phyloP scores from a whole-genome alignment of 1,140 invertebrate species.

The Drosophila yakuba region DNA sequence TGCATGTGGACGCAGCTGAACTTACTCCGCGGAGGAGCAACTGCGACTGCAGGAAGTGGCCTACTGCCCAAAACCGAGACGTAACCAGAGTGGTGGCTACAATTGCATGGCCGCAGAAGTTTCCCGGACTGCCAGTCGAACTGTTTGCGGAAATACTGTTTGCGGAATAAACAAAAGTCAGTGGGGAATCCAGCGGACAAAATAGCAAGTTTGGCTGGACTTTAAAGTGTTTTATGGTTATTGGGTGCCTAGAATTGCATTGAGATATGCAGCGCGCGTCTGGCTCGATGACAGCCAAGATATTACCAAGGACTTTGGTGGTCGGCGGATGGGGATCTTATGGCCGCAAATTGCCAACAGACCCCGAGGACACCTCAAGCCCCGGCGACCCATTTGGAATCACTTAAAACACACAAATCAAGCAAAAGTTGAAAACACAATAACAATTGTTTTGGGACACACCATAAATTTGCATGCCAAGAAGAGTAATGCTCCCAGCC shows the following conservation, averaged over 20 bases:
- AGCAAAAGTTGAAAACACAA: slow-evolving; percentile 83
- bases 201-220: slow-evolving; percentile 27
- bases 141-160: slow-evolving; percentile 71
- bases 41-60: slow-evolving; percentile 64
- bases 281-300: slow-evolving; percentile 66
- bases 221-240: slow-evolving; percentile 76
- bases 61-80: slow-evolving; percentile 52
- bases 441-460: slow-evolving; percentile 83
- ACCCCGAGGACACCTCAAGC: slow-evolving; percentile 11
- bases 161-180: slow-evolving; percentile 71
- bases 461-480: slow-evolving; percentile 82
- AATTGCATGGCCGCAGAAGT: slow-evolving; percentile 62
- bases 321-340: neutral
- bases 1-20: slow-evolving; percentile 61
- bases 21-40: slow-evolving; percentile 17
- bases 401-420: slow-evolving; percentile 83
- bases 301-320: slow-evolving; percentile 59
- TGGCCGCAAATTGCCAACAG: slow-evolving; percentile 37
- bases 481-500: slow-evolving; percentile 53
- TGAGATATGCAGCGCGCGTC: slow-evolving; percentile 56
- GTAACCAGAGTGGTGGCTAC: slow-evolving; percentile 26
- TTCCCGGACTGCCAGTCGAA: slow-evolving; percentile 70
- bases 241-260: slow-evolving; percentile 72
- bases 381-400: slow-evolving; percentile 79
- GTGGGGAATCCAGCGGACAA: slow-evolving; percentile 43